A percentile compares a stretch with the other conserved stretches of the same genome.
Conservation (phyloP, 2,888 invertebrate genomes). For the Gerosis bhagava region DNA sequence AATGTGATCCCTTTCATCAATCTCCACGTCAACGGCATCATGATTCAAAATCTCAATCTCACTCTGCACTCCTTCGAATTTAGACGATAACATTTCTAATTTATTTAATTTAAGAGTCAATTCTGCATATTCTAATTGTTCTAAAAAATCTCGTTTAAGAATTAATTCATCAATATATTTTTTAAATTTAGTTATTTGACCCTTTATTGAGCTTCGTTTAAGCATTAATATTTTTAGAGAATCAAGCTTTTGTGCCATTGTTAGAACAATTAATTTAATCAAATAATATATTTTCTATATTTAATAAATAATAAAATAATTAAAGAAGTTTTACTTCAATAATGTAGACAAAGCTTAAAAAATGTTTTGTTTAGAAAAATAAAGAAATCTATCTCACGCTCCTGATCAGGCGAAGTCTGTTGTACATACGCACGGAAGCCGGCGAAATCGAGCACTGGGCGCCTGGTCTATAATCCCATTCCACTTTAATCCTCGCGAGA, state of each 20-base stretch:
- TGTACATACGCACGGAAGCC: too few relatives aligned
- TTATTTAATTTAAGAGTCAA: conserved; percentile 2
- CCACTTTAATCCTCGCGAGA: too few relatives aligned
- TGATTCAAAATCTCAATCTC: conserved; percentile 31
- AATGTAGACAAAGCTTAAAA: too few relatives aligned
- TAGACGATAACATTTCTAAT: conserved; percentile 24
- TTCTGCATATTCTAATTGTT: neutral
- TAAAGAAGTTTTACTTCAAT: neutral
- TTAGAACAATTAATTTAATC: too few relatives aligned
- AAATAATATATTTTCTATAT: neutral
- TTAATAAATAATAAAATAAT: neutral
- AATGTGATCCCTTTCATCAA: conserved; percentile 4
- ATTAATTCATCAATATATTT: neutral
- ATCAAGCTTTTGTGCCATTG: neutral
- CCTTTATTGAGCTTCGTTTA: neutral
- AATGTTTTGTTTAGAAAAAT: too few relatives aligned
- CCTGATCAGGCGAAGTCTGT: too few relatives aligned
- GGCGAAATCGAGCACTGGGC: too few relatives aligned
- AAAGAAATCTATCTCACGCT: too few relatives aligned
- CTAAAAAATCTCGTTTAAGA: neutral
- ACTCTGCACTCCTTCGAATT: conserved; percentile 32
- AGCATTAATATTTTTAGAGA: neutral
- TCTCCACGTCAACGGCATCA: conserved; percentile 19
- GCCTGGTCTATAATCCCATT: too few relatives aligned
- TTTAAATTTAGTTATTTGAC: conserved; percentile 4